phyloP scores from a whole-genome alignment of 2,797 vertebrate species.

The Parauchenoglanis ngamensis region DNA sequence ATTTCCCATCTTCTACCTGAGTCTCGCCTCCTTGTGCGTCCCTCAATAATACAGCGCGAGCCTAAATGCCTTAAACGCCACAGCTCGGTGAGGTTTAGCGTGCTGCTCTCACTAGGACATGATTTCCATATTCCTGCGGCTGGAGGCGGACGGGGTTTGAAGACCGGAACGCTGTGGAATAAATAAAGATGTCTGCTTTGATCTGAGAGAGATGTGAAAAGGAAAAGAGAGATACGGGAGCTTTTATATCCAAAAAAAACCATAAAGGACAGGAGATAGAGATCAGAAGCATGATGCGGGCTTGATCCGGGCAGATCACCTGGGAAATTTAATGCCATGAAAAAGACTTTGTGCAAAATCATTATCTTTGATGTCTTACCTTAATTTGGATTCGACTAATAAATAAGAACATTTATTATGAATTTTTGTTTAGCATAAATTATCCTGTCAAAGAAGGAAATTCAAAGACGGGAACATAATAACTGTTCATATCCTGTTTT shows the following conservation, averaged over 20 bases:
- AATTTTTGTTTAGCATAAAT: not conserved
- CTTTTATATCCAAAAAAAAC: constrained; percentile 13
- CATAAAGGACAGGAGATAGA: constrained; percentile 32
- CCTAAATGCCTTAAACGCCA: constrained; percentile 48
- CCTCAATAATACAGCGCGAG: constrained; percentile 43
- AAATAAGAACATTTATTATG: not conserved
- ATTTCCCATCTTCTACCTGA: not conserved
- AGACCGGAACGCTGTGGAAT: constrained; percentile 26
- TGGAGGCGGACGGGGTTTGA: constrained; percentile 25
- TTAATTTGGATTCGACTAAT: not conserved
- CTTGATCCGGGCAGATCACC: constrained; percentile 30
- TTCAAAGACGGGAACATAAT: not conserved
- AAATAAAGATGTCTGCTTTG: constrained; percentile 40
- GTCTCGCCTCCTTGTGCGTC: not conserved
- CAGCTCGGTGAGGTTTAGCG: constrained; percentile 18
- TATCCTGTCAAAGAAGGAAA: not conserved
- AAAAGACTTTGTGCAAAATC: not conserved
- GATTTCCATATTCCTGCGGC: constrained; percentile 36
- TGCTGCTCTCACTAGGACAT: not conserved
- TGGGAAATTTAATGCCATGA: constrained; percentile 9
- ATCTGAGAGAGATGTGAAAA: constrained; percentile 24
- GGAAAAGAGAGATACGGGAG: constrained; percentile 1
- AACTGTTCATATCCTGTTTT: not conserved
- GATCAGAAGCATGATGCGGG: constrained; percentile 12
- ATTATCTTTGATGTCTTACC: constrained; percentile 11